A percentile compares a stretch with the other conserved stretches of the same genome.
phyloP scores from a whole-genome alignment of 1,140 invertebrate species.

The Heterodera carotae region DNA sequence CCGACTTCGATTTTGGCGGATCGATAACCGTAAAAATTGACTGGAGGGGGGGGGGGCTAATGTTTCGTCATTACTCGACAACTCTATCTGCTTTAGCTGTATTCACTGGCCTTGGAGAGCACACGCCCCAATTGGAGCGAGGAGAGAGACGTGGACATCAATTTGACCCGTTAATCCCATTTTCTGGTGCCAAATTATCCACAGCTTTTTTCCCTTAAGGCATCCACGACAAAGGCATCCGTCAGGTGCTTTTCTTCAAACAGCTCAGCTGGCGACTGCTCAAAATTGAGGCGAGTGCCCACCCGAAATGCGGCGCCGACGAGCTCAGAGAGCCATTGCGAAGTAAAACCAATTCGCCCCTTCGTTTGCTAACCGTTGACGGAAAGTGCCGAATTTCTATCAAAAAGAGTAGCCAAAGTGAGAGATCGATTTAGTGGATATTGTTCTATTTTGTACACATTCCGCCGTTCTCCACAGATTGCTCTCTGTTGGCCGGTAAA shows the following conservation, averaged over 20 bases:
- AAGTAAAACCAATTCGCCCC: slow-evolving; percentile 72
- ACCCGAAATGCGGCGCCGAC: slow-evolving; percentile 68
- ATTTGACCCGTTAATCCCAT: slow-evolving; percentile 66
- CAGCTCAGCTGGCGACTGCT: slow-evolving; percentile 86
- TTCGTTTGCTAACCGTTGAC: slow-evolving; percentile 89
- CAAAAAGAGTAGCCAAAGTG: slow-evolving; percentile 87
- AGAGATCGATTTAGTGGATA: slow-evolving; percentile 24
- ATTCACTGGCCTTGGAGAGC: slow-evolving; percentile 86
- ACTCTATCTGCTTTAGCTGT: slow-evolving; percentile 78
- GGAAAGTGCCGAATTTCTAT: slow-evolving; percentile 91
- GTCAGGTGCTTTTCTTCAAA: slow-evolving; percentile 92
- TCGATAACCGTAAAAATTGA: slow-evolving; percentile 83
- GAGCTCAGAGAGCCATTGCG: slow-evolving; percentile 12
- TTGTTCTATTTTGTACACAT: background rate
- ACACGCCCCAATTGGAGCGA: slow-evolving; percentile 84
- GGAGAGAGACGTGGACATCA: slow-evolving; percentile 77
- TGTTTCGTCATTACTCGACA: slow-evolving; percentile 10
- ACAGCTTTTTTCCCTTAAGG: slow-evolving; percentile 65
- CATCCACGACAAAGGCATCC: slow-evolving; percentile 82
- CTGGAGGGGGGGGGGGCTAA: too few species aligned
- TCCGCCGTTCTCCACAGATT: slow-evolving; percentile 73
- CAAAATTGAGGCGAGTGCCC: slow-evolving; percentile 57
- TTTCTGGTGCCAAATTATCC: background rate
- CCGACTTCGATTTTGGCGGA: slow-evolving; percentile 78
- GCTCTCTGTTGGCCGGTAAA: slow-evolving; percentile 85